Percentiles rank a stretch among this genome's conserved stretches.
phyloP scores from a whole-genome alignment of 1,140 invertebrate genomes.

The Plodia interpunctella region DNA sequence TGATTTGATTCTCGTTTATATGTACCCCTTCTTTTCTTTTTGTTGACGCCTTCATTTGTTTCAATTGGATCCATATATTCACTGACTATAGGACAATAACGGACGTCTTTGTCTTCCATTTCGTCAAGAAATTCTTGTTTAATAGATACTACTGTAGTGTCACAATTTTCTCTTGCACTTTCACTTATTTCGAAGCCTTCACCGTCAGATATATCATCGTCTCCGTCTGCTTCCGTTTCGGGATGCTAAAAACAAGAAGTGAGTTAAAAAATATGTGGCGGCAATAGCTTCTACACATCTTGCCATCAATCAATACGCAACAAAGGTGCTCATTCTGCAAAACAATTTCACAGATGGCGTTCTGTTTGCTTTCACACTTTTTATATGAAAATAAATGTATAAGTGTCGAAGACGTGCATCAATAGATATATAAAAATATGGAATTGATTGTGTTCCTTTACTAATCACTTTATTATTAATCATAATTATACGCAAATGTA shows the following conservation, averaged over 20 bases:
- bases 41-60: not conserved
- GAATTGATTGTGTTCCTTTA: not conserved
- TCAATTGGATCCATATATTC: not conserved
- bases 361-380: not conserved
- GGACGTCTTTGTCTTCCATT: not conserved
- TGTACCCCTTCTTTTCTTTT: not conserved
- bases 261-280: no score
- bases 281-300: no score
- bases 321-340: not conserved
- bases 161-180: not conserved
- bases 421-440: no score
- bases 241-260: no score
- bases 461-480: no score
- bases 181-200: not conserved
- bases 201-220: not conserved
- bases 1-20: not conserved
- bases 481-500: no score
- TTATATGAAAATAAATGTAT: not conserved
- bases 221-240: not conserved
- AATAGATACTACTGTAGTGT: constrained; percentile 14
- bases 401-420: no score
- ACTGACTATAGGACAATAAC: not conserved
- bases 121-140: constrained; percentile 18
- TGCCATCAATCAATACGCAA: no score
- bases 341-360: not conserved